These are phyloP conservation scores for Drosophila subpulchrella DNA, from an alignment of 1,140 invertebrate species.

Conservation along the genomic window DNA sequence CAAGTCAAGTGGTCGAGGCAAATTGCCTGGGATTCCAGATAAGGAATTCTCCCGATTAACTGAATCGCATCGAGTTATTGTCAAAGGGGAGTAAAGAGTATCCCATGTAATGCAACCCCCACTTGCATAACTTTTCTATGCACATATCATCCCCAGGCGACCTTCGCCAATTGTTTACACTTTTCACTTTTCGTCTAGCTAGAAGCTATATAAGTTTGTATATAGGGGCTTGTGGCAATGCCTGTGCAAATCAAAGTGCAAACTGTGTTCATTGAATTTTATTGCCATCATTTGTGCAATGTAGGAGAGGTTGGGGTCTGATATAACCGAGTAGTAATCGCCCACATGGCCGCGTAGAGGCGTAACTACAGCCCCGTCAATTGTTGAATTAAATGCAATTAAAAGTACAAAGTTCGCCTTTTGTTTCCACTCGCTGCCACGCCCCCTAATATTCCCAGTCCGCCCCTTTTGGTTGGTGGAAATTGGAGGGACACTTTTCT, in stretches of 20 bases:
- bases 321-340: conserved; percentile 15
- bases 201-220: background rate
- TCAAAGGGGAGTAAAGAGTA: background rate
- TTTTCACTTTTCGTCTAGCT: conserved; percentile 51
- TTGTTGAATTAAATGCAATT: conserved; percentile 70
- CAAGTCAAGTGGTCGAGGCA: conserved; percentile 8
- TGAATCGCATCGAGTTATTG: background rate
- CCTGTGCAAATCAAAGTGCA: conserved; percentile 64
- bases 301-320: conserved; percentile 7
- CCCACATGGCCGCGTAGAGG: conserved; percentile 1
- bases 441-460: background rate
- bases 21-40: conserved; percentile 19
- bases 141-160: background rate
- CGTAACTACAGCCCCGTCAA: conserved; percentile 29
- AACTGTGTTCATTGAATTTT: conserved; percentile 72
- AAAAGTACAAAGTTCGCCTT: conserved; percentile 66
- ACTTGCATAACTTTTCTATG: conserved; percentile 4
- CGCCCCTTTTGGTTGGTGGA: too few relatives aligned
- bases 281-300: conserved; percentile 54
- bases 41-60: conserved; percentile 11
- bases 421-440: conserved; percentile 10
- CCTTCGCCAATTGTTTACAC: conserved; percentile 41
- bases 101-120: background rate
- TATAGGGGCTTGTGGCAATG: background rate
- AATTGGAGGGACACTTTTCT: too few relatives aligned